Conservation (phyloP, 2,888 invertebrate genomes). For the Acrocyrtus sp. region DNA sequence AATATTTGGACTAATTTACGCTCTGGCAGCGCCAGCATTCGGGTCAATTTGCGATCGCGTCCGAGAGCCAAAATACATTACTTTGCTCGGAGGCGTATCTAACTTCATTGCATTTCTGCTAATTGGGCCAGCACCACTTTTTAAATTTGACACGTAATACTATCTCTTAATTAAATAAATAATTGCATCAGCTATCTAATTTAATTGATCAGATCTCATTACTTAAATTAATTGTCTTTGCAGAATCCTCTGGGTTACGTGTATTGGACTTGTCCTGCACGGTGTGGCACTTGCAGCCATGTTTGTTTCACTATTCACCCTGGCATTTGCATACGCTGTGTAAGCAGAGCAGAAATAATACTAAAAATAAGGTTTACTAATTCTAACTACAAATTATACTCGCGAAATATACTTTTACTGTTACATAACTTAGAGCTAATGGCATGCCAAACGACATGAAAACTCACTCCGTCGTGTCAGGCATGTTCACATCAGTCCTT, state of each 20-base stretch:
- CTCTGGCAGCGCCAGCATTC: conserved; percentile 80
- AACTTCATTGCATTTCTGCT: conserved; percentile 77
- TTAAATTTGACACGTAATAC: conserved; percentile 73
- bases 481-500: conserved; percentile 90
- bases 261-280: conserved; percentile 78
- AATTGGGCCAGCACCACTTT: conserved; percentile 83
- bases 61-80: conserved; percentile 75
- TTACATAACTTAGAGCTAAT: conserved; percentile 70
- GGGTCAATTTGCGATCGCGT: conserved; percentile 83
- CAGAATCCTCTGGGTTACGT: conserved; percentile 75
- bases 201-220: background rate
- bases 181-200: too few relatives aligned
- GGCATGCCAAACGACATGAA: conserved; percentile 86
- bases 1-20: conserved; percentile 84
- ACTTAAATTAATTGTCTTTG: conserved; percentile 63
- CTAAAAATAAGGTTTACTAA: background rate
- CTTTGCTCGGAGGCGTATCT: conserved; percentile 75
- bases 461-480: conserved; percentile 89
- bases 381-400: background rate
- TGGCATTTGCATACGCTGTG: conserved; percentile 83
- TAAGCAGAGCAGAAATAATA: conserved; percentile 69
- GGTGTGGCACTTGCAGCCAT: conserved; percentile 87
- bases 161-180: background rate
- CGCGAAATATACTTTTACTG: conserved; percentile 25
- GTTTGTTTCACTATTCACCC: conserved; percentile 86